A percentile compares a stretch with the other conserved stretches of the same genome.
Conservation (phyloP, 2,888 invertebrate genomes). For the Hyposoter didymator region DNA sequence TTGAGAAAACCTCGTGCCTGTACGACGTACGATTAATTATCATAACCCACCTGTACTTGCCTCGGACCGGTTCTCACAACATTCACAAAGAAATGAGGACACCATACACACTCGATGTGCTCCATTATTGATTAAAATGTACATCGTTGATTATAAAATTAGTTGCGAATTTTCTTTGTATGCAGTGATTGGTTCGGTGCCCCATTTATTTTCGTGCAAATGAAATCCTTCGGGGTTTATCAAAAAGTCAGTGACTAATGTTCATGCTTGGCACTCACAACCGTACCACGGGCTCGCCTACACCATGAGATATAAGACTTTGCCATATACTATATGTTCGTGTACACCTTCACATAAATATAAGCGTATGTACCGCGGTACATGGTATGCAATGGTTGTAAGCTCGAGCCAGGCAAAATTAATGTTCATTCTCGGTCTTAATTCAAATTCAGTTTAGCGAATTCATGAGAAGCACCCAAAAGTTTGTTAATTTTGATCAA, state of each 20-base stretch:
- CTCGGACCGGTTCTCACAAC: constrained; percentile 55
- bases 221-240: constrained; percentile 55
- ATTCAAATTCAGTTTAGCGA: constrained; percentile 65
- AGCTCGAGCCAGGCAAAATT: constrained; percentile 48
- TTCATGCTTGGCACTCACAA: constrained; percentile 38
- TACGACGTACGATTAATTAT: constrained; percentile 63
- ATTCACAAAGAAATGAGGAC: constrained; percentile 36
- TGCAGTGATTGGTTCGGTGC: constrained; percentile 32
- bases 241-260: constrained; percentile 57
- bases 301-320: constrained; percentile 42
- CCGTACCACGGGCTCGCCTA: constrained; percentile 45
- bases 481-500: constrained; percentile 67
- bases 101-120: not conserved
- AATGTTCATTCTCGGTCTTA: constrained; percentile 64
- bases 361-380: not conserved
- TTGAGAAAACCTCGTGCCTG: constrained; percentile 65
- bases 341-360: constrained; percentile 6
- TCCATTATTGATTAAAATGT: not conserved
- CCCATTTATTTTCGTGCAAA: constrained; percentile 47
- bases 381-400: constrained; percentile 34
- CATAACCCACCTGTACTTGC: constrained; percentile 63
- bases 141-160: not conserved
- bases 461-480: constrained; percentile 63
- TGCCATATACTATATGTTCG: constrained; percentile 13
- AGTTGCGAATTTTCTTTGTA: constrained; percentile 15